Base-by-base conservation (phyloP, 92 coral and sea anemone genomes). In the Paramuricea clavata region DNA sequence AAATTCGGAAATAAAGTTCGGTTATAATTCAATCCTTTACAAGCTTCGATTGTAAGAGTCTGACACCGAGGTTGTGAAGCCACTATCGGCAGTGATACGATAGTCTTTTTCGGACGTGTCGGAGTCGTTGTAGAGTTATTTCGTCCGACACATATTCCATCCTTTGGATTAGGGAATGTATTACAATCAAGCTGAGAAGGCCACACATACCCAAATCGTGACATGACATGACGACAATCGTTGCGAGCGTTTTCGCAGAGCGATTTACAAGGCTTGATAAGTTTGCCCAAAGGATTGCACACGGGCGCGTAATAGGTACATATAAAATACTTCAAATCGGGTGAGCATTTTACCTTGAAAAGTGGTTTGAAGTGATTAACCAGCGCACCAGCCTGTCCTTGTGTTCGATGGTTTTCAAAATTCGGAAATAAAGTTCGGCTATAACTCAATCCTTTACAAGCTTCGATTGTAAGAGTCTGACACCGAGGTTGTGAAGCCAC, bases 221-320 rank as follows among this genome's bases (percentile, higher is more conserved):
- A 69, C 97, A 96, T 91, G 4, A 96, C 82, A 5, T 36, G 49
- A 69, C 85, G 92, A 81, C 99, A 96, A 26, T 95, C 95, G 3
- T 80, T 39, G 67, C 88, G 87, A 1, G 97, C 99, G 52, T 95
- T 95, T 54, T 92, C 92, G 74, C 99, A 96, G 64, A 96, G 91
- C 54, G 81, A 59, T 15, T 93, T 93, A 82, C 99, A 96, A 36
- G 99, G 99, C 43, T 94, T 96, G 34, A 96, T 73, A 0, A 95
- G 97, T 7, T 69, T 93, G 23, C 89, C 99, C 33, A 96, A 65
- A 7, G 89, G 56, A 11, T 95, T 96, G 42, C 99, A 96, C 7
- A 95, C 91, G 10, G 99, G 99, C 6, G 98, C 98, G 49, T 96
- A 96, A 32, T 94, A 93, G 39, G 95, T 87, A 44, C 99, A 96